These are phyloP conservation scores for Cyrtorhinus lividipennis DNA, from an alignment of 1,140 invertebrate species.

Conservation along the genomic window DNA sequence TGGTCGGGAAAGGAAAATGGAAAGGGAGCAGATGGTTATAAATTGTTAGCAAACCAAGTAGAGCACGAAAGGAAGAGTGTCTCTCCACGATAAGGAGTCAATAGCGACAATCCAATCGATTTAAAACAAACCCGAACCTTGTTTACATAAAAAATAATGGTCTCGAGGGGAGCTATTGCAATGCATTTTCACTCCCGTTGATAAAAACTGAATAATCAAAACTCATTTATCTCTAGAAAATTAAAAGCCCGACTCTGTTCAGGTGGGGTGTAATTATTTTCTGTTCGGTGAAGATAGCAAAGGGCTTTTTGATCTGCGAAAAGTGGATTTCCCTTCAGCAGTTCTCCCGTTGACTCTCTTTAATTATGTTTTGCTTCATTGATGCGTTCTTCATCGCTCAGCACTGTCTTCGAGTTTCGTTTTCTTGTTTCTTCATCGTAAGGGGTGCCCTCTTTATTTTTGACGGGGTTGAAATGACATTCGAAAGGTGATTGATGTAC, in stretches of 20 bases:
- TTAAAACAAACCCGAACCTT: conserved; percentile 7
- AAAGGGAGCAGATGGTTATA: conserved; percentile 14
- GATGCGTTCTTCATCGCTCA: too few relatives aligned
- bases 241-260: neutral
- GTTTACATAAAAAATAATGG: conserved; percentile 16
- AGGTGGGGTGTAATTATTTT: neutral
- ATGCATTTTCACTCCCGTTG: neutral
- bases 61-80: conserved; percentile 13
- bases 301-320: too few relatives aligned
- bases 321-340: too few relatives aligned
- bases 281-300: neutral
- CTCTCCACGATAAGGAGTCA: conserved; percentile 17
- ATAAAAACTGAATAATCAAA: neutral
- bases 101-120: conserved; percentile 17
- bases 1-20: neutral
- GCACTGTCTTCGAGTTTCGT: too few relatives aligned
- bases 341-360: too few relatives aligned
- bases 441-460: too few relatives aligned
- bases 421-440: too few relatives aligned
- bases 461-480: too few relatives aligned
- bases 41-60: conserved; percentile 12
- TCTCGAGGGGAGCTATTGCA: neutral
- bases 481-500: neutral
- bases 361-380: too few relatives aligned
- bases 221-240: conserved; percentile 1